These are phyloP conservation scores for Diplolepis rosae DNA, from an alignment of 2,888 invertebrate species.

Conservation along the genomic window DNA sequence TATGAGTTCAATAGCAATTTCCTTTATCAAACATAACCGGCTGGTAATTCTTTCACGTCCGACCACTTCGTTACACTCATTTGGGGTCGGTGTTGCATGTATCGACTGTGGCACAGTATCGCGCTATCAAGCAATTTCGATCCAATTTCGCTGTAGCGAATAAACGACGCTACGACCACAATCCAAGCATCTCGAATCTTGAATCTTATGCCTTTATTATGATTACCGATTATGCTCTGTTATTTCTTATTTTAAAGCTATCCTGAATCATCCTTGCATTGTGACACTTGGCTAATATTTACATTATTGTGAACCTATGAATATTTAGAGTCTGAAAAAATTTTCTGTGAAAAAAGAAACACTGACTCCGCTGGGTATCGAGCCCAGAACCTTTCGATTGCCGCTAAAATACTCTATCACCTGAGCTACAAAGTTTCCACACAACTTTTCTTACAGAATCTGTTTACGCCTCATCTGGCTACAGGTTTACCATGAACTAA, in stretches of 20 bases:
- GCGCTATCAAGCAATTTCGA: constrained; percentile 29
- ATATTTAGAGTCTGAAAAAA: too few species aligned
- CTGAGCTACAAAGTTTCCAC: too few species aligned
- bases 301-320: too few species aligned
- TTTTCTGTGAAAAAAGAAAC: too few species aligned
- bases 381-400: too few species aligned
- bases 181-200: constrained; percentile 11
- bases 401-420: too few species aligned
- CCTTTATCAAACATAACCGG: constrained; percentile 8
- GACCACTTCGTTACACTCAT: constrained; percentile 25
- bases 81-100: constrained; percentile 6
- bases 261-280: too few species aligned
- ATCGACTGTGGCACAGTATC: constrained; percentile 17
- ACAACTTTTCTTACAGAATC: too few species aligned
- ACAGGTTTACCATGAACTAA: too few species aligned
- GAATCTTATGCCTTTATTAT: constrained; percentile 10
- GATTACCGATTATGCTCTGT: constrained; percentile 11
- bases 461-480: too few species aligned
- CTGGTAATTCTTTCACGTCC: constrained; percentile 22
- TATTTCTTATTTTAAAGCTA: constrained; percentile 15
- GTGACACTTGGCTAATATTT: too few species aligned
- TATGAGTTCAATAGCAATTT: constrained; percentile 7
- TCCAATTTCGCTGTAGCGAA: constrained; percentile 16
- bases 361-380: too few species aligned
- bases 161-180: constrained; percentile 14